Conservation (phyloP, 2,888 invertebrate genomes). For the Cantharis lateralis region DNA sequence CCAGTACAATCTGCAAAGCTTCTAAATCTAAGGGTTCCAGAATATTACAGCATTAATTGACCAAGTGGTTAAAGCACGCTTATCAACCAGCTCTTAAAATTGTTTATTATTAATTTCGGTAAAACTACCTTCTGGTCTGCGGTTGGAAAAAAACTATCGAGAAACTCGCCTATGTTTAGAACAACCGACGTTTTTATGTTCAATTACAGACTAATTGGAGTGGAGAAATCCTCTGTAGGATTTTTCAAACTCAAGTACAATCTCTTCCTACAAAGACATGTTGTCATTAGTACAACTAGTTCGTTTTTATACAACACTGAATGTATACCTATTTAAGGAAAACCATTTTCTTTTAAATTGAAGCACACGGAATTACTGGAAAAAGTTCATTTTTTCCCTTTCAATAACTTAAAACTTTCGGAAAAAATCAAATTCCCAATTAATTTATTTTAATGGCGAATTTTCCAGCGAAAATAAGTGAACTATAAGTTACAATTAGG, state of each 20-base stretch:
- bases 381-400: not conserved
- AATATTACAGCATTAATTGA: not conserved
- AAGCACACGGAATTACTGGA: not conserved
- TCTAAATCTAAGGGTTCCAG: not conserved
- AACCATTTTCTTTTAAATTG: not conserved
- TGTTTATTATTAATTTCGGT: not conserved
- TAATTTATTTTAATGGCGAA: not conserved
- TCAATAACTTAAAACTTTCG: not conserved
- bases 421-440: not conserved
- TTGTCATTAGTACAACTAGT: conserved; percentile 7
- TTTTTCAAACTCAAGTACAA: conserved; percentile 14
- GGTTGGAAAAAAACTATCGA: not conserved
- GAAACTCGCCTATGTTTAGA: not conserved
- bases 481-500: not conserved
- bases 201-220: conserved; percentile 27
- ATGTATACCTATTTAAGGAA: not conserved
- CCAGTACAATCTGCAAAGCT: not conserved
- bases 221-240: conserved; percentile 13
- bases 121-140: not conserved
- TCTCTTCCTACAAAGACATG: conserved; percentile 14
- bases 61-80: not conserved
- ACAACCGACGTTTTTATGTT: conserved; percentile 9
- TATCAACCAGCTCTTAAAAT: not conserved
- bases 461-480: not conserved
- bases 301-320: conserved; percentile 6